Percentiles rank a stretch among this genome's conserved stretches.
Evolutionary conservation across 2,113 vertebrate species (phyloP).

Genomic region (Antigone vipio): DNA sequence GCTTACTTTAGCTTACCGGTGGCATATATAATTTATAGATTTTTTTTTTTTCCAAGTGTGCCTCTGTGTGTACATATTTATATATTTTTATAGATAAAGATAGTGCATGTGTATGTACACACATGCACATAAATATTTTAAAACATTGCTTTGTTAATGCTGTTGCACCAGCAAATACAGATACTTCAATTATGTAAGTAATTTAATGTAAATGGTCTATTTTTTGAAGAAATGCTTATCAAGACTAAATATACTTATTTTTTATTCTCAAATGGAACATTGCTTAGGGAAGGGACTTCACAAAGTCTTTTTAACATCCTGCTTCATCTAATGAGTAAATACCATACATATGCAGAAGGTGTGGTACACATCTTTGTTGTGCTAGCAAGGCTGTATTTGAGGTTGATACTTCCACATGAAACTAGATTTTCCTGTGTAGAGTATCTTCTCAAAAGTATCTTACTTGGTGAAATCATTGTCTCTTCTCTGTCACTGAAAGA

Average conservation of each 20-base stretch:
- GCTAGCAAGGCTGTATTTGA: not conserved
- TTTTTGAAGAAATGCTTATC: not conserved
- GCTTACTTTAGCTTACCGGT: not conserved
- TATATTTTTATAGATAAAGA: not conserved
- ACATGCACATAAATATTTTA: not conserved
- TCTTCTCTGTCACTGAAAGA: not conserved
- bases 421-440: not conserved
- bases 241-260: not conserved
- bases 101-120: rapidly evolving
- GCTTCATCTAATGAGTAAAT: not conserved
- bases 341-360: rapidly evolving
- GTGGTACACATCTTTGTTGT: not conserved
- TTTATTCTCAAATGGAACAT: not conserved
- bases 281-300: not conserved
- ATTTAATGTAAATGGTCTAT: not conserved
- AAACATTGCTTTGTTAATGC: not conserved
- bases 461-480: not conserved
- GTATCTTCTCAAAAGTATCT: not conserved
- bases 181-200: not conserved
- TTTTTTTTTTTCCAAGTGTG: not conserved
- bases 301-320: not conserved
- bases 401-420: not conserved
- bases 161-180: not conserved
- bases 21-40: not conserved
- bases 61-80: rapidly evolving